Evolutionary conservation across 2,113 vertebrate genomes (phyloP), one percentile per base, ranked within the genome.

Genomic region (Herpailurus yagouaroundi): DNA sequence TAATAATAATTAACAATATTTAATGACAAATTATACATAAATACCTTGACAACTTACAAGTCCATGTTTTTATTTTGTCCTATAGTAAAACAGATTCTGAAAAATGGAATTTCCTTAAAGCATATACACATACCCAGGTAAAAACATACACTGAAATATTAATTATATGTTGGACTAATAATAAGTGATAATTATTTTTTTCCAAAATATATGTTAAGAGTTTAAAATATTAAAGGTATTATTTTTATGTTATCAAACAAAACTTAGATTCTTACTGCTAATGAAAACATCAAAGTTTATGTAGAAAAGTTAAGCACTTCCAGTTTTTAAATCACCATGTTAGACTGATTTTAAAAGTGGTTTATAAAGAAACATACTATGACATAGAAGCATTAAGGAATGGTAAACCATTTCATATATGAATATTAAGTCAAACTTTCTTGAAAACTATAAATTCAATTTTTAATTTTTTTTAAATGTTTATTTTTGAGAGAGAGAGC

Each of bases 401-500:
- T 68, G 71, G 16, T n/a, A 73, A 91, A 89, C 77, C 21, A 85
- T 57, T 73, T 95, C 83, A 90, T 18, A 86, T 64, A 33, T 38
- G 10, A 91, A 95, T 93, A 93, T 87, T 69, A 57, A 87, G 97
- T 94, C 90, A 77, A 63, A 18, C 21, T 91, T 87, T 92, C 95
- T 38, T 93, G 45, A 76, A 94, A 98, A 97, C 94, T 87, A 23
- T 83, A 94, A 93, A 89, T 88, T 11, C 12, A 45, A 45, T 97
- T 95, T 21, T 96, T 94, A 81, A 13, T 76, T 97, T 97, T 97
- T 98, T 60, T 23, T 94, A 92, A 80, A 57, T 23, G 57, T 60
- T 19, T 60, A 23, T 60, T 60, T 60, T 25, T 60, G 21, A 60
- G 57, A 60, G 45, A 45, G 45, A 55, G 15, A 55, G 16, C 0